Percentiles rank a stretch among this genome's conserved stretches.
Conservation (phyloP, 2,113 vertebrate genomes). For the Chrysemys picta region DNA sequence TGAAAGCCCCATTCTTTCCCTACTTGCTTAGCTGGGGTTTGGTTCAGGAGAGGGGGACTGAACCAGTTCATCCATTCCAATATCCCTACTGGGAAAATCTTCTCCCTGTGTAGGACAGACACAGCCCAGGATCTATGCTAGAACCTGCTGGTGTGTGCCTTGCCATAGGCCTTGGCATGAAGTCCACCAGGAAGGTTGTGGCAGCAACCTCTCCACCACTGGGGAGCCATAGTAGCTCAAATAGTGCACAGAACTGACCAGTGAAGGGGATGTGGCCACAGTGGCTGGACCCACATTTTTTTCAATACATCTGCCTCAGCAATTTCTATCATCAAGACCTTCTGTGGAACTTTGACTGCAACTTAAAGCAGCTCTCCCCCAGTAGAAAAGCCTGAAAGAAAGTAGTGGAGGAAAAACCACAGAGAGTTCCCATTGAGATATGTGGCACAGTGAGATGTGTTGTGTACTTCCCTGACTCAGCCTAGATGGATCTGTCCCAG, state of each 20-base stretch:
- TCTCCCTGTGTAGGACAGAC: fast-evolving
- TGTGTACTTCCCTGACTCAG: not conserved
- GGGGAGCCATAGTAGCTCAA: not conserved
- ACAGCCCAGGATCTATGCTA: fast-evolving
- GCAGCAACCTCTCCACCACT: not conserved
- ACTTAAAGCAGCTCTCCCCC: not conserved
- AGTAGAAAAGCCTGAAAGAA: not conserved
- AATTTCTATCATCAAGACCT: not conserved
- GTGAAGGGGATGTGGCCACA: fast-evolving
- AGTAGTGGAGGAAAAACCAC: not conserved
- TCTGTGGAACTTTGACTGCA: not conserved
- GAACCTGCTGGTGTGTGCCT: fast-evolving
- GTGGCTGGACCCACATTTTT: not conserved
- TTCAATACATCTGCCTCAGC: fast-evolving
- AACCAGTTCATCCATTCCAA: fast-evolving
- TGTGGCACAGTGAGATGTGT: not conserved
- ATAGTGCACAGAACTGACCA: fast-evolving
- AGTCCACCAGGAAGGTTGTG: fast-evolving
- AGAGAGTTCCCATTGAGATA: not conserved
- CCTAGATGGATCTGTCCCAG: not conserved
- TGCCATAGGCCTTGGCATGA: fast-evolving
- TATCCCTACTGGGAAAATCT: fast-evolving
- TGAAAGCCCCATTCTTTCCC: not conserved
- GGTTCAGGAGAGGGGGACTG: not conserved
- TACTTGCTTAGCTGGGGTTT: fast-evolving